Conservation (phyloP, 2,797 vertebrate genomes). For the Lepus oiostolus region DNA sequence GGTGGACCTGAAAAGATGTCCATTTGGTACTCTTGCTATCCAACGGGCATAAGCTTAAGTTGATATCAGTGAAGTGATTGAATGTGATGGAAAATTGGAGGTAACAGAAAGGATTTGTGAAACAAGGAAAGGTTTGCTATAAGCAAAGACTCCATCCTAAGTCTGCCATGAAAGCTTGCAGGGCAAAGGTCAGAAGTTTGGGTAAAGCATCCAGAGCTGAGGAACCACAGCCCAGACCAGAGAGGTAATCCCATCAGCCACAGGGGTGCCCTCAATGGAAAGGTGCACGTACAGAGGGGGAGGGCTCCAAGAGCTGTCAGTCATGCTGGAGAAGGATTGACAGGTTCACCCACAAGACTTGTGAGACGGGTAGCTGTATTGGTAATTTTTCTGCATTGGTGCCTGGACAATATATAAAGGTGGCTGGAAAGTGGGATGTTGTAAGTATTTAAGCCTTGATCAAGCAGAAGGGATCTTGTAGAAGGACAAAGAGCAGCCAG, state of each 20-base stretch:
- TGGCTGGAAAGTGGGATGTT: neutral
- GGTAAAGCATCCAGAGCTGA: neutral
- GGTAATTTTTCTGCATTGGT: neutral
- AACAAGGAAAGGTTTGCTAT: neutral
- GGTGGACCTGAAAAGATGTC: fast-evolving
- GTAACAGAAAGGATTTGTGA: neutral
- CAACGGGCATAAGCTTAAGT: neutral
- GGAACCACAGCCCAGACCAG: neutral
- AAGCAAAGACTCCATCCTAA: neutral
- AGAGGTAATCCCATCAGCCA: neutral
- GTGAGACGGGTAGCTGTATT: neutral
- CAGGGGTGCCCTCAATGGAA: neutral
- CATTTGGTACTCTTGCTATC: neutral
- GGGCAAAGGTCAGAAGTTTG: slow-evolving; percentile 22
- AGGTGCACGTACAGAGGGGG: too few species aligned
- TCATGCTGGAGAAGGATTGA: neutral
- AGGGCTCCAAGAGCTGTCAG: neutral
- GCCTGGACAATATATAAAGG: neutral
- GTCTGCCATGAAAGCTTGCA: neutral
- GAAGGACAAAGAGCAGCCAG: neutral
- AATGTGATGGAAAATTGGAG: neutral
- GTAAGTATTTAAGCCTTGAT: neutral
- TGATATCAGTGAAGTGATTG: neutral
- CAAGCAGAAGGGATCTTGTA: too few species aligned
- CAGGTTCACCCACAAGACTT: neutral